A percentile compares a stretch with the other conserved stretches of the same genome.
Conservation (phyloP, 2,888 invertebrate species). For the Alloplasta piceator region DNA sequence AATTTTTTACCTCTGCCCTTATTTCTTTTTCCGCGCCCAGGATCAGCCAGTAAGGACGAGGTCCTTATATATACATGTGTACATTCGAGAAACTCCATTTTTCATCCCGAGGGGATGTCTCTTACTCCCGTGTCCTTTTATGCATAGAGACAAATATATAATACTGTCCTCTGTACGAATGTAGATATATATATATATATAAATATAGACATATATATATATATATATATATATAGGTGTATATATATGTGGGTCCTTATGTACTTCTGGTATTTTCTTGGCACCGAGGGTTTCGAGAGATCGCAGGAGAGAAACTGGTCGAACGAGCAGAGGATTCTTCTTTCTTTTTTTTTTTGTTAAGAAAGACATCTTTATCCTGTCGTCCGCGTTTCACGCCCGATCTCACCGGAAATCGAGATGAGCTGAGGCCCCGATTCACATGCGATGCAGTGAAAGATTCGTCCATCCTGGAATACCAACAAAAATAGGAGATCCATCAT, state of each 20-base stretch:
- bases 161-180: slow-evolving; percentile 10
- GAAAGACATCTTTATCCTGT: slow-evolving; percentile 66
- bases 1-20: slow-evolving; percentile 38
- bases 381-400: slow-evolving; percentile 58
- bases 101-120: slow-evolving; percentile 59
- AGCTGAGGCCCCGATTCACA: slow-evolving; percentile 17
- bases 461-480: too few relatives aligned
- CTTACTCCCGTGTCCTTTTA: slow-evolving; percentile 42
- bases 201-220: too few relatives aligned
- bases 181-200: slow-evolving; percentile 38
- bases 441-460: background rate
- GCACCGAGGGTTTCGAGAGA: slow-evolving; percentile 43
- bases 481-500: too few relatives aligned
- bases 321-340: slow-evolving; percentile 39
- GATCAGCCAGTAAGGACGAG: slow-evolving; percentile 8
- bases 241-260: slow-evolving; percentile 14
- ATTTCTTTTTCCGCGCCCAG: slow-evolving; percentile 27
- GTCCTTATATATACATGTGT: slow-evolving; percentile 20
- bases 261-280: slow-evolving; percentile 33
- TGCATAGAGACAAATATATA: slow-evolving; percentile 53
- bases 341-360: slow-evolving; percentile 35
- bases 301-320: slow-evolving; percentile 46
- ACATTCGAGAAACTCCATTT: slow-evolving; percentile 58
- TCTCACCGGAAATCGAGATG: slow-evolving; percentile 63
- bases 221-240: slow-evolving; percentile 39